A percentile compares a stretch with the other conserved stretches of the same genome.
phyloP scores from a whole-genome alignment of 2,797 vertebrate genomes.

The Gallinago nigripennis region DNA sequence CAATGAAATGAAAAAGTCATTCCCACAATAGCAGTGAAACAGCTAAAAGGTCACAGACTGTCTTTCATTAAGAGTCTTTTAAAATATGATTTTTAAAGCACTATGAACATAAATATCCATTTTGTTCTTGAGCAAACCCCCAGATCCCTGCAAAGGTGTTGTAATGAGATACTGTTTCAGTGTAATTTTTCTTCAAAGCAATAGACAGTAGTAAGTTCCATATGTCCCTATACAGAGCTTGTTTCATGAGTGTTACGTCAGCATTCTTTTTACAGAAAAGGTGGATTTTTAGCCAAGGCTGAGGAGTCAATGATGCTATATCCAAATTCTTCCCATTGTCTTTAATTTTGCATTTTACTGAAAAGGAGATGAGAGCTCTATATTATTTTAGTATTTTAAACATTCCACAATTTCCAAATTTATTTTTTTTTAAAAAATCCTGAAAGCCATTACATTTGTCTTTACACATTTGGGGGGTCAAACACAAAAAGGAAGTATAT shows the following conservation, averaged over 20 bases:
- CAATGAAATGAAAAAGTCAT: conserved; percentile 49
- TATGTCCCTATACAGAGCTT: neutral
- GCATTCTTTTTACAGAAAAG: conserved; percentile 13
- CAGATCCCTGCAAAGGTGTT: conserved; percentile 57
- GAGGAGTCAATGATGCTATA: neutral
- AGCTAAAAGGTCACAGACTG: conserved; percentile 71
- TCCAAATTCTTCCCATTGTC: neutral
- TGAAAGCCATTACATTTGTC: neutral
- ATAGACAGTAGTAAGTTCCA: neutral
- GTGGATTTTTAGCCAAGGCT: neutral
- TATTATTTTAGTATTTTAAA: neutral
- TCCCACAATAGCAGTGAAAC: conserved; percentile 55
- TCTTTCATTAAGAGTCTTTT: conserved; percentile 62
- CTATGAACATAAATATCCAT: conserved; percentile 59
- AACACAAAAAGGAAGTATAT: neutral
- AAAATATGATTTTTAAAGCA: conserved; percentile 55
- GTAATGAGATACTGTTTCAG: conserved; percentile 55
- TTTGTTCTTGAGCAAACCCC: conserved; percentile 59
- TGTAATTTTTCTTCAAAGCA: conserved; percentile 56
- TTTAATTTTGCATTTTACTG: neutral
- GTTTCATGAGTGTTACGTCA: neutral
- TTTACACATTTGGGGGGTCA: neutral
- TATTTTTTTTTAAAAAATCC: neutral
- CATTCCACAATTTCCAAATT: neutral
- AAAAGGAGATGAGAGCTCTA: neutral